phyloP scores from a whole-genome alignment of 2,113 vertebrate genomes.

The Bambusicola thoracicus region DNA sequence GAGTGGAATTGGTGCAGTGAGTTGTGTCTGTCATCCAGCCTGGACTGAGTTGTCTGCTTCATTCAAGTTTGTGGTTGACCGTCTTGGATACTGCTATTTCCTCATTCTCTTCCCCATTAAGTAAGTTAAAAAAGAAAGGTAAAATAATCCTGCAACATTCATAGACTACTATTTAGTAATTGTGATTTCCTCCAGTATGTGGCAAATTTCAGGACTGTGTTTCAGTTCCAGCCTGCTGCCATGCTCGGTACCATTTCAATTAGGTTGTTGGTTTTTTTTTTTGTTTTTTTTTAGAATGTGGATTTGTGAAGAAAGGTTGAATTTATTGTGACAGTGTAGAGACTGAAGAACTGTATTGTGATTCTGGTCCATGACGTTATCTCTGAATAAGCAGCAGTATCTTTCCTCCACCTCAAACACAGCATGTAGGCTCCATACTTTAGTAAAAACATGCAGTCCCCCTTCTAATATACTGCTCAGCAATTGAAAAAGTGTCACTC shows the following conservation, averaged over 20 bases:
- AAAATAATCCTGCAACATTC: not conserved
- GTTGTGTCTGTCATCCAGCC: not conserved
- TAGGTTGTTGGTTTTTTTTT: not conserved
- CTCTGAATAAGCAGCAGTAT: not conserved
- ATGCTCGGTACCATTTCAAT: not conserved
- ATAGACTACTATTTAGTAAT: not conserved
- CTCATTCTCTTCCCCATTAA: not conserved
- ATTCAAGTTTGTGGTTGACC: not conserved
- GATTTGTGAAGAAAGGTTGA: not conserved
- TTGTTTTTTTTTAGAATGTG: not conserved
- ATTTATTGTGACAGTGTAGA: not conserved
- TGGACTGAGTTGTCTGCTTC: not conserved
- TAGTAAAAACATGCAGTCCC: not conserved
- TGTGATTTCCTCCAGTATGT: not conserved
- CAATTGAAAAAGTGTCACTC: not conserved
- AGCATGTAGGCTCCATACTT: not conserved
- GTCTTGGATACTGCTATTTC: not conserved
- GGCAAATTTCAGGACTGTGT: not conserved
- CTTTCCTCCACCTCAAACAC: fast-evolving
- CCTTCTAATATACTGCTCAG: not conserved
- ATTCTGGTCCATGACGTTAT: not conserved
- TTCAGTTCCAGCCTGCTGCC: not conserved
- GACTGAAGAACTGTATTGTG: not conserved
- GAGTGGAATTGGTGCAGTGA: not conserved
- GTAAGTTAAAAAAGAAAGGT: not conserved